Base-by-base conservation (phyloP, 2,797 vertebrate species). In the Anas capensis region DNA sequence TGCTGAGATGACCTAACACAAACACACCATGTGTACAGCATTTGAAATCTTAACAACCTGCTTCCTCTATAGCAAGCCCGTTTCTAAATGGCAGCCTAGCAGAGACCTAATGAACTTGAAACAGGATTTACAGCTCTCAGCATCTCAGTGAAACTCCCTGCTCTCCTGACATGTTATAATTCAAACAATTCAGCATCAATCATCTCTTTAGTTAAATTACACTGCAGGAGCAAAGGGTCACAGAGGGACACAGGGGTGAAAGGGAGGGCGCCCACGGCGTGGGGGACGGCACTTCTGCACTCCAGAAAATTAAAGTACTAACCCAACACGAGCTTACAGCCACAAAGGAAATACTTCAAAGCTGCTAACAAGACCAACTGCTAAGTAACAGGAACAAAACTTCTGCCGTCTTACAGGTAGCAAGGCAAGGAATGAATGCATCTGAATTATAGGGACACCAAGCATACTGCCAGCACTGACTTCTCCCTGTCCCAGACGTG, bases 161-260 rank as follows among this genome's bases (percentile, higher is more conserved):
- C 89, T 84, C 88, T 23, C 92, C 88, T 36, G 71, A 48, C 42
- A 58, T 0, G 8, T 24, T 73, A 3, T 36, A 57, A 93, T 93
- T 86, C 29, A 81, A 96, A 87, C 91, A 75, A 64, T 12, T 68
- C 58, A 18, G 3, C 9, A 53, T 61, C 91, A 64, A 51, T 83
- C 85, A 83, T 36, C 68, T 81, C 86, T 21, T 36, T 5, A 86
- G 64, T 23, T 36, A 58, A 92, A 82, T 36, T 8, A 79, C 31
- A 60, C 10, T 14, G 0, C 17, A 20, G 14, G 51, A 91, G 85
- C 73, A 85, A 72, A 7, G 6, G 92, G 86, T 78, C 82, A 42
- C 26, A 24, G 69, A 44, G 70, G 51, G 48, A 20, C 36, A 19
- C 6, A 1, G 72, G n/a, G 90, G 27, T 9, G 65, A 82, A 42